These are phyloP conservation scores for Amblyornis subalaris DNA, from an alignment of 2,113 vertebrate species.

Conservation along the genomic window DNA sequence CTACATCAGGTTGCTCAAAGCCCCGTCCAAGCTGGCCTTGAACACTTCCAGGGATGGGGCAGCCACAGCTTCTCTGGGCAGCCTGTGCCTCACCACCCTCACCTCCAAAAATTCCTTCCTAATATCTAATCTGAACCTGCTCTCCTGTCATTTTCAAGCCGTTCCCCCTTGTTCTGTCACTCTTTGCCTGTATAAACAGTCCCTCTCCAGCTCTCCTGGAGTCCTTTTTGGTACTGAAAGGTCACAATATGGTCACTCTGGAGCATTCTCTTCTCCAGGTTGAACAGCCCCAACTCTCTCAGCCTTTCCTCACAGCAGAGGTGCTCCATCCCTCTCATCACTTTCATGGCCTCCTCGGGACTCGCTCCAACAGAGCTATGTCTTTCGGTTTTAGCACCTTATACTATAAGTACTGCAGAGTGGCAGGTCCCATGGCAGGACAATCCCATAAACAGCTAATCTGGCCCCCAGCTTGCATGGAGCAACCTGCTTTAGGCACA, in stretches of 20 bases:
- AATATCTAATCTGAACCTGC: neutral
- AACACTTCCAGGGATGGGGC: neutral
- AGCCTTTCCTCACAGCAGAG: neutral
- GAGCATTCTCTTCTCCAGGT: neutral
- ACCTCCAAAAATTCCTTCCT: neutral
- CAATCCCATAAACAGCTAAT: neutral
- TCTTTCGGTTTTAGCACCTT: neutral
- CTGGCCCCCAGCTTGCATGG: neutral
- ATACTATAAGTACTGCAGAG: neutral
- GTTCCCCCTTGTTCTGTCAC: neutral
- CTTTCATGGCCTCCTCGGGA: neutral
- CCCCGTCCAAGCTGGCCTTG: neutral
- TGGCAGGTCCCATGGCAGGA: neutral
- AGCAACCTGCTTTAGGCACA: neutral
- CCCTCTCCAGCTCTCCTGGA: neutral
- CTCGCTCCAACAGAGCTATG: fast-evolving
- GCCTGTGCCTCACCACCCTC: fast-evolving
- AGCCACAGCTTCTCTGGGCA: neutral
- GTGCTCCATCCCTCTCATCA: neutral
- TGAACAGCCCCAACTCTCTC: neutral
- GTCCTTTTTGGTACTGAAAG: neutral
- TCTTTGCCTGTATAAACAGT: neutral
- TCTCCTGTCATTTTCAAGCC: neutral
- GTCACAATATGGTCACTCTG: neutral
- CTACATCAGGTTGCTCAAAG: neutral